A percentile compares a stretch with the other conserved stretches of the same genome.
Conservation (phyloP, 2,797 vertebrate genomes). For the Hipposideros larvatus region DNA sequence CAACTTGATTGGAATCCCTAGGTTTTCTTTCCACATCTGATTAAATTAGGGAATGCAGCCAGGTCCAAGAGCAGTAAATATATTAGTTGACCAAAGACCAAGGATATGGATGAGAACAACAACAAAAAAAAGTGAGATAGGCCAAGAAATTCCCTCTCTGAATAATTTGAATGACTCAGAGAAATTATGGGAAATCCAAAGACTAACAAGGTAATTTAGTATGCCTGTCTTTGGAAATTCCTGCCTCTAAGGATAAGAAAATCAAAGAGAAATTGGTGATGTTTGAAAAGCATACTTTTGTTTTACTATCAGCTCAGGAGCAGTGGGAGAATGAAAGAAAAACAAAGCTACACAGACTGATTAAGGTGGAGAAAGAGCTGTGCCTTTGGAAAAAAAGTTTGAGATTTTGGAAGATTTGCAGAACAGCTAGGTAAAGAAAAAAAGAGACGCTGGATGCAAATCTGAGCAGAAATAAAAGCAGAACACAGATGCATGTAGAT, state of each 20-base stretch:
- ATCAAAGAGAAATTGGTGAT: background rate
- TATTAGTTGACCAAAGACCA: background rate
- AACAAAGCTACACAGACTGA: background rate
- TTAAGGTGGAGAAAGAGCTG: background rate
- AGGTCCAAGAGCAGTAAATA: background rate
- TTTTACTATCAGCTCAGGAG: background rate
- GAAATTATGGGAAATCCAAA: background rate
- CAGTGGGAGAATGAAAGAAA: background rate
- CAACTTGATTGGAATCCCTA: background rate
- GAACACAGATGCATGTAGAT: background rate
- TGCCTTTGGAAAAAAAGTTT: background rate
- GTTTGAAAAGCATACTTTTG: slow-evolving; percentile 12
- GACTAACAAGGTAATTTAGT: background rate
- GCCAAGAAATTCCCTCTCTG: background rate
- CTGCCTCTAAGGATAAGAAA: background rate
- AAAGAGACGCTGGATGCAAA: background rate
- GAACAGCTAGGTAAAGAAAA: background rate
- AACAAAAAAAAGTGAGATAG: background rate
- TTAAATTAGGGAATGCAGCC: background rate
- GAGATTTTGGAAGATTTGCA: background rate
- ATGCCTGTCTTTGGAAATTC: background rate
- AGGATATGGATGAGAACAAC: too few relatives aligned
- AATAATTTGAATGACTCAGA: background rate
- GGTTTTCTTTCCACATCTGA: background rate
- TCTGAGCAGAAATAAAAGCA: background rate